A percentile compares a stretch with the other conserved stretches of the same genome.
These are phyloP conservation scores for Sminthurides bifidus DNA, from an alignment of 1,140 invertebrate species.

Conservation along the genomic window DNA sequence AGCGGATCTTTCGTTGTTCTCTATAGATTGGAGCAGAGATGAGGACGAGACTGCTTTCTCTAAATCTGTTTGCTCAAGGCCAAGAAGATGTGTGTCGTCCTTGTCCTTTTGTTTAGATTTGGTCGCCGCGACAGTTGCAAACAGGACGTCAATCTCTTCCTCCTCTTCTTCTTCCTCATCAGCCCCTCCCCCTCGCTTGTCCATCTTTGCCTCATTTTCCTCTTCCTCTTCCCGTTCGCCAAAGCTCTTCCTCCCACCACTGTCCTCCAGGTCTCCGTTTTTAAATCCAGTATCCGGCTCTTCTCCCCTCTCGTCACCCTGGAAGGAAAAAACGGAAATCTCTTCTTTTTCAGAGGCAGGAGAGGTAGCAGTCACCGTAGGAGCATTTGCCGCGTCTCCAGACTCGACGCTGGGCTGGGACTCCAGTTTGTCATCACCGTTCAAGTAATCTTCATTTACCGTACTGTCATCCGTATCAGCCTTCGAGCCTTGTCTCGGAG, in stretches of 20 bases:
- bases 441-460: background rate
- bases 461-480: background rate
- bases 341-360: no score
- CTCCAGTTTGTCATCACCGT: background rate
- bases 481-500: constrained; percentile 13
- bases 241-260: no score
- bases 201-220: background rate
- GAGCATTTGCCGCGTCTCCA: background rate
- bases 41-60: constrained; percentile 14
- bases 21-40: constrained; percentile 12
- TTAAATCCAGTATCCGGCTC: no score
- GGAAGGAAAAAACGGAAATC: no score
- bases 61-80: constrained; percentile 8
- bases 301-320: no score
- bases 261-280: no score
- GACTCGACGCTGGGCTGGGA: no score
- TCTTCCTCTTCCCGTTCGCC: background rate
- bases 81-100: background rate
- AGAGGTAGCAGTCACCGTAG: background rate
- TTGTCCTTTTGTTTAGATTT: background rate
- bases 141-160: background rate
- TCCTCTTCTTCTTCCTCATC: background rate
- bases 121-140: background rate
- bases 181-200: background rate
- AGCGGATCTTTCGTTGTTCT: background rate